Conservation (phyloP, 1,140 invertebrate genomes). For the Eufriesea mexicana region DNA sequence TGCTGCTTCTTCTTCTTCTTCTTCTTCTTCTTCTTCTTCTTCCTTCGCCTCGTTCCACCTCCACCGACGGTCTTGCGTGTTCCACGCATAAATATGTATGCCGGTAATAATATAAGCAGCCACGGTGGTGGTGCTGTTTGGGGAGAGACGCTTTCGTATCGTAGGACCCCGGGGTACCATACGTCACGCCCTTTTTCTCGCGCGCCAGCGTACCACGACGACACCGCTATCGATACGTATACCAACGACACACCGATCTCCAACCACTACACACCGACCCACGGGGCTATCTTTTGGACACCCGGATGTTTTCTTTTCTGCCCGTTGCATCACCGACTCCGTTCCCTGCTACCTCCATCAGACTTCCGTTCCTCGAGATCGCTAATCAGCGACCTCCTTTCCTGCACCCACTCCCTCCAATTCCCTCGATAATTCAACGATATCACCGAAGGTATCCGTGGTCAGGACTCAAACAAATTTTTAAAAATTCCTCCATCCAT, state of each 20-base stretch:
- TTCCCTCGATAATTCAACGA: background rate
- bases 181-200: slow-evolving; percentile 73
- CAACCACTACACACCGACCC: background rate
- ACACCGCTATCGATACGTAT: slow-evolving; percentile 12
- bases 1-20: slow-evolving; percentile 47
- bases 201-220: slow-evolving; percentile 42
- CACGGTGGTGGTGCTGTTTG: slow-evolving; percentile 67
- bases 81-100: slow-evolving; percentile 78
- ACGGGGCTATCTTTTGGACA: background rate
- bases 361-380: background rate
- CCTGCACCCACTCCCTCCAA: too few species aligned
- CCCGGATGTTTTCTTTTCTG: slow-evolving; percentile 15
- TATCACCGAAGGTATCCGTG: too few species aligned
- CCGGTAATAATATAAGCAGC: slow-evolving; percentile 75
- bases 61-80: slow-evolving; percentile 45
- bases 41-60: slow-evolving; percentile 46
- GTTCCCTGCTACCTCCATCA: background rate
- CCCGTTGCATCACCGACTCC: background rate
- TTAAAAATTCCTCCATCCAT: too few species aligned
- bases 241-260: background rate
- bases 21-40: slow-evolving; percentile 45
- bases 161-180: slow-evolving; percentile 66
- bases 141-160: slow-evolving; percentile 66
- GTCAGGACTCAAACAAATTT: too few species aligned
- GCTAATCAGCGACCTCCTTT: background rate